Conservation (phyloP, 1,140 invertebrate genomes). For the Drosophila cardini region DNA sequence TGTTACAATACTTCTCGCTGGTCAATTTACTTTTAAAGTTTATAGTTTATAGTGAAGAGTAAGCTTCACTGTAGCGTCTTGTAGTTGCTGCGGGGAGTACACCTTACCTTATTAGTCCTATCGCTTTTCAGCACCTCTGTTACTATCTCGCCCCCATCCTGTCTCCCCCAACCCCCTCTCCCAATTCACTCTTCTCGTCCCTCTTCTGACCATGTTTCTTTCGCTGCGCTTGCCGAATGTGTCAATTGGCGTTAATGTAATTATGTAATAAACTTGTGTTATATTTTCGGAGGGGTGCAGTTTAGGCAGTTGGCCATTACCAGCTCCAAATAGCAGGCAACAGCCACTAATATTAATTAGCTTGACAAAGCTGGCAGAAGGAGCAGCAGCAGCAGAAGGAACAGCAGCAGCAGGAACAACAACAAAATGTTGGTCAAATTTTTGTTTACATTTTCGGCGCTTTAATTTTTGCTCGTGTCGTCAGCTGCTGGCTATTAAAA, state of each 20-base stretch:
- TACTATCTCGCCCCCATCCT: too few species aligned
- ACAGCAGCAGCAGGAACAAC: conserved; percentile 32
- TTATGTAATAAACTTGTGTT: conserved; percentile 70
- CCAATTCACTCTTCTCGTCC: too few species aligned
- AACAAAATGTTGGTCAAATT: conserved; percentile 24
- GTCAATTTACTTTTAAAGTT: too few species aligned
- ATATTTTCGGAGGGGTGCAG: conserved; percentile 38
- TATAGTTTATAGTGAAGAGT: too few species aligned
- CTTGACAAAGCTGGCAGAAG: conserved; percentile 18
- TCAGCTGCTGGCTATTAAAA: conserved; percentile 52
- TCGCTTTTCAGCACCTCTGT: too few species aligned
- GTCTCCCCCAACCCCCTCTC: too few species aligned
- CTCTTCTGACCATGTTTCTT: not conserved
- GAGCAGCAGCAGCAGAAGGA: conserved; percentile 26
- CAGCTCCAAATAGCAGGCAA: conserved; percentile 54
- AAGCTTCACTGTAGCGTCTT: too few species aligned
- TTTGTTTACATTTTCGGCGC: conserved; percentile 39
- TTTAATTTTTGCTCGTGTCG: conserved; percentile 37
- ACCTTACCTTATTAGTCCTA: too few species aligned
- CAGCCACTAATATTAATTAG: conserved; percentile 79
- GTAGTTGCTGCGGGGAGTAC: too few species aligned
- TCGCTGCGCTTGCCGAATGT: conserved; percentile 13
- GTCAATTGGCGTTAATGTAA: conserved; percentile 74
- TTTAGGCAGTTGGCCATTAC: conserved; percentile 43
- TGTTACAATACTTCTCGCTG: too few species aligned